Evolutionary conservation across 1,140 invertebrate species (phyloP).

Genomic region (Charaxes varanes): DNA sequence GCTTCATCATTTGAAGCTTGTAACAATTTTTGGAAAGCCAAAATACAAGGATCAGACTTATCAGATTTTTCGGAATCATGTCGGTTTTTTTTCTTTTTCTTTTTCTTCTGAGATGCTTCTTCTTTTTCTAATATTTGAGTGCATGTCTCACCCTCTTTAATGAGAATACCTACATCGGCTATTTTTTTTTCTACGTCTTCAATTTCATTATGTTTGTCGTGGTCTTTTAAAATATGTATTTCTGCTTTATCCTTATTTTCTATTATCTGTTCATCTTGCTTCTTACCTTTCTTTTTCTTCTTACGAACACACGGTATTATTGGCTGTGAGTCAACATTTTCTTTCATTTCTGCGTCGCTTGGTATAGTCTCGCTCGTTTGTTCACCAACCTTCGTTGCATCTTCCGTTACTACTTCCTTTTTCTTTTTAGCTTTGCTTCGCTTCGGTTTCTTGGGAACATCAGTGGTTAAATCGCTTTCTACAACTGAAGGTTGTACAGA

Average conservation of each 20-base stretch:
- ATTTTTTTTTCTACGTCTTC: not conserved
- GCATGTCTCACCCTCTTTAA: conserved; percentile 8
- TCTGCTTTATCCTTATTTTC: conserved; percentile 1
- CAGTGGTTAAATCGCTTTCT: conserved; percentile 19
- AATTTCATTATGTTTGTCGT: not conserved
- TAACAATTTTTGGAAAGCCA: conserved; percentile 43
- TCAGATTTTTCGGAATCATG: conserved; percentile 53
- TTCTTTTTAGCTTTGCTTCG: conserved; percentile 60
- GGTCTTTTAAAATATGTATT: conserved; percentile 3
- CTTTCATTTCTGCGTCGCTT: conserved; percentile 19
- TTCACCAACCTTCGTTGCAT: not conserved
- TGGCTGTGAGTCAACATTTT: conserved; percentile 23
- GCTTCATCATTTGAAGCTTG: conserved; percentile 12
- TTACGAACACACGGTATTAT: conserved; percentile 23
- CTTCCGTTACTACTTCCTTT: conserved; percentile 16
- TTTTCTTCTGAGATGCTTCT: conserved; percentile 37
- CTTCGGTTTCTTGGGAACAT: conserved; percentile 58
- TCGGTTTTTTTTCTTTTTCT: conserved; percentile 55
- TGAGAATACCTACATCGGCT: conserved; percentile 12
- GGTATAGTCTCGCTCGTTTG: not conserved
- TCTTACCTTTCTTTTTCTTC: conserved; percentile 36
- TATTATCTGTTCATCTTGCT: conserved; percentile 17
- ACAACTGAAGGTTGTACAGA: conserved; percentile 6
- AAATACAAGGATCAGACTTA: conserved; percentile 38
- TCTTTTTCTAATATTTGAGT: conserved; percentile 17